Evolutionary conservation across 2,113 vertebrate species (phyloP).

Genomic region (Elaphurus davidianus): DNA sequence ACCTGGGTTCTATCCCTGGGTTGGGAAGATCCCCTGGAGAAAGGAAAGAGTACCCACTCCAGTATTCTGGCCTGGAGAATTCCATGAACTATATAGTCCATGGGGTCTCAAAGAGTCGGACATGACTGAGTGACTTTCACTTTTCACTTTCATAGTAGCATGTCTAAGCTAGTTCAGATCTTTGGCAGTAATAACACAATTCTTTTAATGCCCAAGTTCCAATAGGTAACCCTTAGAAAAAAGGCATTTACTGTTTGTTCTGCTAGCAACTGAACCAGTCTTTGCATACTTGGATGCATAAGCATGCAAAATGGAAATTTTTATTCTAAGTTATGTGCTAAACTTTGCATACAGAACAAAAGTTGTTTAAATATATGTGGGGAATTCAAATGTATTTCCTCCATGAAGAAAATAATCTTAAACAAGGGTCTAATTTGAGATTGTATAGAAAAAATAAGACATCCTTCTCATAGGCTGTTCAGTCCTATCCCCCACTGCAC

Average conservation of each 20-base stretch:
- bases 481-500: not conserved
- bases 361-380: conserved; percentile 12
- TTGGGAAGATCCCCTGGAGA: not conserved
- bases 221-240: conserved; percentile 1
- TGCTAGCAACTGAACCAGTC: conserved; percentile 6
- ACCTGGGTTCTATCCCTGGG: not conserved
- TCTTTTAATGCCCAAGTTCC: not conserved
- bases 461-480: not conserved
- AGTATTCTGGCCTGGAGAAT: not conserved
- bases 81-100: not conserved
- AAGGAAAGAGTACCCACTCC: not conserved
- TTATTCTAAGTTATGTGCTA: conserved; percentile 24
- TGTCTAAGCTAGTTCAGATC: not conserved
- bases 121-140: not conserved
- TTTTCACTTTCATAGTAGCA: not conserved
- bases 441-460: not conserved
- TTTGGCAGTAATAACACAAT: not conserved
- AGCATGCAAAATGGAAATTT: conserved; percentile 56
- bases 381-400: conserved; percentile 34
- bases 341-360: conserved; percentile 63
- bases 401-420: conserved; percentile 12
- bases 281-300: conserved; percentile 51
- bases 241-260: conserved; percentile 37
- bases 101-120: not conserved
- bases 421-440: not conserved